Base-by-base conservation (phyloP, 2,888 invertebrate genomes). In the Thymelicus acteon region DNA sequence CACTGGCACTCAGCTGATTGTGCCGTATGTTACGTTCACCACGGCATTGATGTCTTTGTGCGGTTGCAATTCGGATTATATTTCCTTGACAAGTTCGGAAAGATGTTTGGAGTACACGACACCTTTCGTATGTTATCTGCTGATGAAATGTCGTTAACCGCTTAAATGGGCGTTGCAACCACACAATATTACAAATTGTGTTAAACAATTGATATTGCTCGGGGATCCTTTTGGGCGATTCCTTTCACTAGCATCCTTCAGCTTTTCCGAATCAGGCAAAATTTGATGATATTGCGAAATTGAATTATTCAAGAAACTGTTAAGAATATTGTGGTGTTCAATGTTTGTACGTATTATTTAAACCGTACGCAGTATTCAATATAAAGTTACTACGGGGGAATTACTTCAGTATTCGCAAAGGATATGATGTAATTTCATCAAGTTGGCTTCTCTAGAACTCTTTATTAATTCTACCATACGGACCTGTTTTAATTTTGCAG, bases 1-100 rank as follows among this genome's bases (percentile, higher is more conserved):
- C 70, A 65, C 67, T 67, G 60, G 40, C 58, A 57, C 49, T 66
- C 75, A 72, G 72, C 73, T 73, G 73, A 72, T 75, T 72, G 49
- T 71, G 68, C 63, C 73, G 58, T 57, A 67, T 74, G 60, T 70
- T 69, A 67, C 49, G 10, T 49, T 63, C 63, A 37, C 54, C 48
- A 60, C 64, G 72, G 67, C 62, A 72, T 72, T 74, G 68, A 64
- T 64, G 60, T 3, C 48, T 52, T 66, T 71, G 64, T 37, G 31
- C 12, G 8, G n/a, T 64, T 58, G 40, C 7, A 70, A 60, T 70
- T 49, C 31, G 39, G 49, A 64, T 60, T 52, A 52, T 40, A 52
- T 44, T 70, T 60, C 15, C 64, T 67, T 67, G 54, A 15, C 7
- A 7, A 15, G 62, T 66, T 67, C 48, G 7, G 54, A 40, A 66